Evolutionary conservation across 2,113 vertebrate genomes (phyloP).

Genomic region (Colossoma macropomum): DNA sequence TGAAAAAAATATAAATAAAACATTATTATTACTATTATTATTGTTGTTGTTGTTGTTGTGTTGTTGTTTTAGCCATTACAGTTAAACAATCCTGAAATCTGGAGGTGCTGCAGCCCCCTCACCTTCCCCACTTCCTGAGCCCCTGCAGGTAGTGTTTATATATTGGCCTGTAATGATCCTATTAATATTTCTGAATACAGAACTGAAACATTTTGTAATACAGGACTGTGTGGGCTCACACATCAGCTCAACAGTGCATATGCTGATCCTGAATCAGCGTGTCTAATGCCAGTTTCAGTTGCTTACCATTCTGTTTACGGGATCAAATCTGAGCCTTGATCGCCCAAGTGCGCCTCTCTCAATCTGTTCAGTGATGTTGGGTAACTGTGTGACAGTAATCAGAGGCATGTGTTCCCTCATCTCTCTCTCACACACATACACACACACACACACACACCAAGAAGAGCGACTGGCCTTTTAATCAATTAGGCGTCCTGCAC

Average conservation of each 20-base stretch:
- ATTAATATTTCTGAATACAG: too few relatives aligned
- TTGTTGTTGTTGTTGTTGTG: too few relatives aligned
- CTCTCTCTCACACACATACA: not conserved
- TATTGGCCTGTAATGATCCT: too few relatives aligned
- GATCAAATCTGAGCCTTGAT: slow-evolving; percentile 16
- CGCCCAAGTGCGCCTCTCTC: slow-evolving; percentile 3
- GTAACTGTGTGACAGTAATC: slow-evolving; percentile 26
- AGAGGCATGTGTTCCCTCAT: slow-evolving; percentile 7
- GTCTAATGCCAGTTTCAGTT: not conserved
- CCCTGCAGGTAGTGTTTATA: too few relatives aligned
- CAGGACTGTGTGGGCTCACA: too few relatives aligned
- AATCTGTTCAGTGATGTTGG: slow-evolving; percentile 16
- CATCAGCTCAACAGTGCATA: not conserved
- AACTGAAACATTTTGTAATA: too few relatives aligned
- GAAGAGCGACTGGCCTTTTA: slow-evolving; percentile 3
- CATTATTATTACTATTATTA: too few relatives aligned
- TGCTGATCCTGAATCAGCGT: not conserved
- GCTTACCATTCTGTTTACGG: not conserved
- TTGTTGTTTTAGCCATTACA: too few relatives aligned
- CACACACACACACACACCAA: slow-evolving; percentile 3
- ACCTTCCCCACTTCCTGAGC: too few relatives aligned
- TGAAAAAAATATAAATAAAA: too few relatives aligned
- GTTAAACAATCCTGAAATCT: too few relatives aligned
- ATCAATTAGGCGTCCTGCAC: slow-evolving; percentile 33
- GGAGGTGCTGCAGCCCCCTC: too few relatives aligned